Evolutionary conservation across 2,888 invertebrate genomes (phyloP).

Genomic region (Ametastegia equiseti): DNA sequence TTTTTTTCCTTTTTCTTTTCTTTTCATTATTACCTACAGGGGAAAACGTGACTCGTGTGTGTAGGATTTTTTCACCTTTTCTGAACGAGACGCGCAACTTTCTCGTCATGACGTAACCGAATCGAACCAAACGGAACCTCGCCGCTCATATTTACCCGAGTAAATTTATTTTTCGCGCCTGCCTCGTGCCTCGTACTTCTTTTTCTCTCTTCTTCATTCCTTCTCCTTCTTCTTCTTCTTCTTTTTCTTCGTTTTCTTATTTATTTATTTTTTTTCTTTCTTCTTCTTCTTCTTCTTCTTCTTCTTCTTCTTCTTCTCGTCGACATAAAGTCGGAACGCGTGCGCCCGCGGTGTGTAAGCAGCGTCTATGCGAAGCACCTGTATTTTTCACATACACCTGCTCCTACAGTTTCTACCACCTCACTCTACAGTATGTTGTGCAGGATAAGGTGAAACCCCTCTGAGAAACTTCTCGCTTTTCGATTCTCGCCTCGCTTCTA

Average conservation of each 20-base stretch:
- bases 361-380: constrained; percentile 61
- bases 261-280: too few relatives aligned
- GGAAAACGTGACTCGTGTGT: too few relatives aligned
- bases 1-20: too few relatives aligned
- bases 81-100: constrained; percentile 42
- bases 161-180: constrained; percentile 60
- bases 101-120: constrained; percentile 35
- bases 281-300: too few relatives aligned
- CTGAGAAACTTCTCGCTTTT: neutral
- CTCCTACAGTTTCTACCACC: constrained; percentile 54
- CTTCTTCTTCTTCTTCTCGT: constrained; percentile 20
- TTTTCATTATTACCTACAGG: too few relatives aligned
- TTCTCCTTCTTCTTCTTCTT: neutral
- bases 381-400: constrained; percentile 68
- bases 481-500: neutral
- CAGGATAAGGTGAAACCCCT: constrained; percentile 6
- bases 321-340: constrained; percentile 53
- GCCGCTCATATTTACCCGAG: constrained; percentile 65
- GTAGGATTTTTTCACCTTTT: too few relatives aligned
- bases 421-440: constrained; percentile 29
- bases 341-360: constrained; percentile 54
- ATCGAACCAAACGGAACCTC: too few relatives aligned
- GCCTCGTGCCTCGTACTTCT: constrained; percentile 19
- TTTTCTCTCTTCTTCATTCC: too few relatives aligned
- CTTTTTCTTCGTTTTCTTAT: too few relatives aligned